phyloP scores from a whole-genome alignment of 2,888 invertebrate species.

The Amphipyra berbera region DNA sequence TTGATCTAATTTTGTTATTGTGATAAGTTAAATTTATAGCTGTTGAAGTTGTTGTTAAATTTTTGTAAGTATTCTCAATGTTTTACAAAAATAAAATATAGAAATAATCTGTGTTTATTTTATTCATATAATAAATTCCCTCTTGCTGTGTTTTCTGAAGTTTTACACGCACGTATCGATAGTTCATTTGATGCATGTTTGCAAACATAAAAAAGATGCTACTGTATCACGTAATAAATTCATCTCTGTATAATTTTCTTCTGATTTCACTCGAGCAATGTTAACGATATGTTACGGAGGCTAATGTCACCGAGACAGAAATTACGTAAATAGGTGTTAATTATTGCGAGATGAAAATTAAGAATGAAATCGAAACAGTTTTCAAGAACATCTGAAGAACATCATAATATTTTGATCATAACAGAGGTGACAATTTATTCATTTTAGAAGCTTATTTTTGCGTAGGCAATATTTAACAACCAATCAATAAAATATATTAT shows the following conservation, averaged over 20 bases:
- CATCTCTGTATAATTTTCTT: conserved; percentile 58
- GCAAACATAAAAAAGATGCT: conserved; percentile 59
- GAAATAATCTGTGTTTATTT: conserved; percentile 40
- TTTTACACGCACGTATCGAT: conserved; percentile 10
- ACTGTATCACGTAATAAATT: conserved; percentile 65
- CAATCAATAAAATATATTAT: background rate
- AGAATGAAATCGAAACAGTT: conserved; percentile 32
- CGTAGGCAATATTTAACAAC: conserved; percentile 1
- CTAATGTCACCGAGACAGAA: conserved; percentile 56
- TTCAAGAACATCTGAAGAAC: conserved; percentile 8
- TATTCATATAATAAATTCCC: background rate
- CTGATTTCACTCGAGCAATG: conserved; percentile 72
- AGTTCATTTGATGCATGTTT: conserved; percentile 19
- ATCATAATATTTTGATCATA: conserved; percentile 4
- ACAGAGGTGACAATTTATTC: conserved; percentile 17
- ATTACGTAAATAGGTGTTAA: conserved; percentile 54
- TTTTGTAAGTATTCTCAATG: conserved; percentile 46
- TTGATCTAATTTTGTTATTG: conserved; percentile 62
- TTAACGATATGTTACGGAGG: conserved; percentile 64
- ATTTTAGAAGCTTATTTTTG: background rate
- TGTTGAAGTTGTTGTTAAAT: conserved; percentile 62
- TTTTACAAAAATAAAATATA: conserved; percentile 59
- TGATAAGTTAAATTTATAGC: conserved; percentile 67
- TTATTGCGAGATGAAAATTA: conserved; percentile 26
- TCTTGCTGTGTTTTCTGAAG: conserved; percentile 7